Percentiles rank a stretch among this genome's conserved stretches.
Conservation (phyloP, 2,113 vertebrate species). For the Peromyscus leucopus region DNA sequence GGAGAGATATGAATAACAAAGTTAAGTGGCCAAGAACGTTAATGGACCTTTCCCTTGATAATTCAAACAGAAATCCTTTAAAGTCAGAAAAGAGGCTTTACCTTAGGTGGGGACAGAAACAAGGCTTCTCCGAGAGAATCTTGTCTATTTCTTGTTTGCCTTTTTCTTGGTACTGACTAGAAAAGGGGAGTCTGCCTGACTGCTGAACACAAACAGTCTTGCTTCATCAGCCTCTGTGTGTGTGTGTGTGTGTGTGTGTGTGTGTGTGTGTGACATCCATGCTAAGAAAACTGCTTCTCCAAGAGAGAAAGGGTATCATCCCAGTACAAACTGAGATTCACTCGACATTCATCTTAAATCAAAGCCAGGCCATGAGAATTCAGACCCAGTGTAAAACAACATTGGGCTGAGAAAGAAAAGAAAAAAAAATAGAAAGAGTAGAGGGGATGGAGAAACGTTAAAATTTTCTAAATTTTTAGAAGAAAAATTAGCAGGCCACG, state of each 20-base stretch:
- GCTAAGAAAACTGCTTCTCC: slow-evolving; percentile 18
- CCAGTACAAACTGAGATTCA: not conserved
- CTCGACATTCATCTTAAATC: slow-evolving; percentile 46
- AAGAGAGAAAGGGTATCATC: not conserved
- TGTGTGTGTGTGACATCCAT: not conserved
- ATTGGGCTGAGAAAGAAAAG: not conserved
- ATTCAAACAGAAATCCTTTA: slow-evolving; percentile 6
- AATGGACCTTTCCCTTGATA: not conserved
- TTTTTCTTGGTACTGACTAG: not conserved
- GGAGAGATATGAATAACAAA: slow-evolving; percentile 19
- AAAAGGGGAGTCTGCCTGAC: not conserved
- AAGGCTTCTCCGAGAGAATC: not conserved
- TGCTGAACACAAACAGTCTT: not conserved
- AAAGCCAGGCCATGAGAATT: slow-evolving; percentile 53
- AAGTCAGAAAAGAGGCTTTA: not conserved
- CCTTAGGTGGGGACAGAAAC: no score
- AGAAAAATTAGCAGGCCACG: not conserved
- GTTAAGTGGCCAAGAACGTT: not conserved
- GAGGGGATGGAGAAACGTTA: not conserved
- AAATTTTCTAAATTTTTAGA: not conserved
- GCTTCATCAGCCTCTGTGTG: not conserved
- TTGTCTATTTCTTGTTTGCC: not conserved
- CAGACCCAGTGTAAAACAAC: not conserved
- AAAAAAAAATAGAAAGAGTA: not conserved
- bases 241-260: not conserved